Evolutionary conservation across 1,140 invertebrate genomes (phyloP).

Genomic region (Tenebrio molitor): DNA sequence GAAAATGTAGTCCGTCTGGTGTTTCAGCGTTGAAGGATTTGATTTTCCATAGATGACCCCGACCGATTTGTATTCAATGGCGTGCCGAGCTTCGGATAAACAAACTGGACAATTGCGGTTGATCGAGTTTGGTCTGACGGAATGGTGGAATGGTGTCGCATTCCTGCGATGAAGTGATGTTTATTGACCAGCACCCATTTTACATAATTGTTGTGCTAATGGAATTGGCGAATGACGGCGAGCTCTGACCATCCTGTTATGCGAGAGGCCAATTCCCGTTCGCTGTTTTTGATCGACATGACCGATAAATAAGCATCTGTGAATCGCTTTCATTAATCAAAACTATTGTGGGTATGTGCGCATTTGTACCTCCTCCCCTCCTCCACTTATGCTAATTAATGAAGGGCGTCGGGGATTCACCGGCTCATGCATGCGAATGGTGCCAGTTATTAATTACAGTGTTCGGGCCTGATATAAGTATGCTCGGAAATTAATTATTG

Average conservation of each 20-base stretch:
- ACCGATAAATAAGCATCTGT: slow-evolving; percentile 35
- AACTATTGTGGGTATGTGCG: slow-evolving; percentile 31
- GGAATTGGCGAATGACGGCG: slow-evolving; percentile 43
- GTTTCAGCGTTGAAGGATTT: background rate
- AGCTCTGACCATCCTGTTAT: slow-evolving; percentile 21
- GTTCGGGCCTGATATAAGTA: slow-evolving; percentile 13
- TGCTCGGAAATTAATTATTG: slow-evolving; percentile 34
- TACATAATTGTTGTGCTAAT: slow-evolving; percentile 49
- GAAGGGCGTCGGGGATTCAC: slow-evolving; percentile 20
- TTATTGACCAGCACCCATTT: slow-evolving; percentile 46
- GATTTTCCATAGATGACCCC: background rate
- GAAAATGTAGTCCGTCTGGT: too few species aligned
- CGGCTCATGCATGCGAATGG: slow-evolving; percentile 28
- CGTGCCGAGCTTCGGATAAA: background rate
- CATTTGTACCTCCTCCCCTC: slow-evolving; percentile 32
- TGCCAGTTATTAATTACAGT: slow-evolving; percentile 25
- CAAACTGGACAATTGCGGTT: slow-evolving; percentile 29
- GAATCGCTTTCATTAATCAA: slow-evolving; percentile 37
- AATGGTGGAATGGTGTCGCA: slow-evolving; percentile 25
- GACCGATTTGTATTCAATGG: background rate
- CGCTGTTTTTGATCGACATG: slow-evolving; percentile 26
- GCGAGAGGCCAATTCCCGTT: slow-evolving; percentile 4
- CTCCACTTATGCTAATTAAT: slow-evolving; percentile 39
- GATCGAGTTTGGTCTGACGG: slow-evolving; percentile 11
- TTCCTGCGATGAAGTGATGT: slow-evolving; percentile 35